These are phyloP conservation scores for Cladopsammia gracilis DNA, from an alignment of 64 coral and sea anemone species.

Conservation along the genomic window DNA sequence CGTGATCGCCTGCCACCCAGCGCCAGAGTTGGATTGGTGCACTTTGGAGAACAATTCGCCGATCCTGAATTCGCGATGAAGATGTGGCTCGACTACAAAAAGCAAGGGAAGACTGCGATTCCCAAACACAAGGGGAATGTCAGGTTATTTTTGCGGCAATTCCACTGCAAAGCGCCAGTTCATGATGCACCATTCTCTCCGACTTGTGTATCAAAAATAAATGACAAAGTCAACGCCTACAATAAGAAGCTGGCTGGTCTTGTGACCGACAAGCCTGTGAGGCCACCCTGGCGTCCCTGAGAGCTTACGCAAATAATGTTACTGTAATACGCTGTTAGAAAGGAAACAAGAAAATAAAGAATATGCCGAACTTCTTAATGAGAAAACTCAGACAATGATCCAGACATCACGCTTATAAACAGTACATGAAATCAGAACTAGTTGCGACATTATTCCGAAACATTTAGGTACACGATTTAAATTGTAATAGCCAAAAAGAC, in stretches of 20 bases:
- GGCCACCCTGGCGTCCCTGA: background rate
- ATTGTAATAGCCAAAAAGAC: too few species aligned
- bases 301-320: background rate
- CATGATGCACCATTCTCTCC: background rate
- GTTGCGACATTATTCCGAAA: too few species aligned
- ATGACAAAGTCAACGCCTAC: conserved; percentile 57
- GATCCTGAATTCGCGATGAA: conserved; percentile 36
- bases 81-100: conserved; percentile 34
- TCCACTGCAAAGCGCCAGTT: background rate
- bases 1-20: background rate
- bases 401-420: too few species aligned
- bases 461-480: too few species aligned
- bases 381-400: too few species aligned
- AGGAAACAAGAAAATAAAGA: background rate
- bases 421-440: too few species aligned
- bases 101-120: conserved; percentile 12
- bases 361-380: background rate
- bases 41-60: background rate
- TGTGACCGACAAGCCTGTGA: background rate
- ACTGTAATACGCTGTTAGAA: background rate
- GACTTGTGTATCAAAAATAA: conserved; percentile 28
- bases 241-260: conserved; percentile 9
- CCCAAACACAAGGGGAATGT: background rate
- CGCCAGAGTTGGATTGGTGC: background rate
- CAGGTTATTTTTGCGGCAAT: background rate